A percentile compares a stretch with the other conserved stretches of the same genome.
Evolutionary conservation across 2,888 invertebrate species (phyloP).

Genomic region (Conomelus anceps): DNA sequence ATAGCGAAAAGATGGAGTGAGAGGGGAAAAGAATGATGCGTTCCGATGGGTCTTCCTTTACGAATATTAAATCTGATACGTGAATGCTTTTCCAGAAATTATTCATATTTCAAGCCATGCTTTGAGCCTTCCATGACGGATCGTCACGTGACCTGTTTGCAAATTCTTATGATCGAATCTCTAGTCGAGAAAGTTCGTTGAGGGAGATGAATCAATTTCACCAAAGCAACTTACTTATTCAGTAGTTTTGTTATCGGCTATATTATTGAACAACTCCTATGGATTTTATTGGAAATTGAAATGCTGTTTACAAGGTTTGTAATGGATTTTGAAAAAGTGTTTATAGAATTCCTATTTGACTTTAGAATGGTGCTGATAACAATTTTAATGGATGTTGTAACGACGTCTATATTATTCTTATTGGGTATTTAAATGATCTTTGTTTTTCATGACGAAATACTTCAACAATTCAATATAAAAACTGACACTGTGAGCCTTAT

Average conservation of each 20-base stretch:
- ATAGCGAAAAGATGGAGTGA: not conserved
- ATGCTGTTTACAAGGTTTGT: too few relatives aligned
- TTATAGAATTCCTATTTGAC: too few relatives aligned
- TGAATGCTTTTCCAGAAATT: not conserved
- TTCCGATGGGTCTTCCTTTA: not conserved
- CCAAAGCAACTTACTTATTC: not conserved
- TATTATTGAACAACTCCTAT: not conserved
- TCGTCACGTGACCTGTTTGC: not conserved
- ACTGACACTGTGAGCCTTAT: too few relatives aligned
- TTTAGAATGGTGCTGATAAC: too few relatives aligned
- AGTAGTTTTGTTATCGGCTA: not conserved
- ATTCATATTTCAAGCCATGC: not conserved
- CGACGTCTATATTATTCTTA: too few relatives aligned
- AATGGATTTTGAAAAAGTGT: too few relatives aligned
- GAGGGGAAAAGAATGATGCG: not conserved
- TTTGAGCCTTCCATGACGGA: not conserved
- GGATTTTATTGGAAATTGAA: not conserved
- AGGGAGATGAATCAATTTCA: not conserved
- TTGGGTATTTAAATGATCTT: too few relatives aligned
- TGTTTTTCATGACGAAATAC: too few relatives aligned
- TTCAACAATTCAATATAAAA: too few relatives aligned
- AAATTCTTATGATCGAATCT: not conserved
- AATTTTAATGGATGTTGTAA: too few relatives aligned
- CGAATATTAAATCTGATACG: not conserved
- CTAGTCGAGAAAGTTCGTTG: not conserved